phyloP scores from a whole-genome alignment of 2,113 vertebrate species.

The Petaurus breviceps region DNA sequence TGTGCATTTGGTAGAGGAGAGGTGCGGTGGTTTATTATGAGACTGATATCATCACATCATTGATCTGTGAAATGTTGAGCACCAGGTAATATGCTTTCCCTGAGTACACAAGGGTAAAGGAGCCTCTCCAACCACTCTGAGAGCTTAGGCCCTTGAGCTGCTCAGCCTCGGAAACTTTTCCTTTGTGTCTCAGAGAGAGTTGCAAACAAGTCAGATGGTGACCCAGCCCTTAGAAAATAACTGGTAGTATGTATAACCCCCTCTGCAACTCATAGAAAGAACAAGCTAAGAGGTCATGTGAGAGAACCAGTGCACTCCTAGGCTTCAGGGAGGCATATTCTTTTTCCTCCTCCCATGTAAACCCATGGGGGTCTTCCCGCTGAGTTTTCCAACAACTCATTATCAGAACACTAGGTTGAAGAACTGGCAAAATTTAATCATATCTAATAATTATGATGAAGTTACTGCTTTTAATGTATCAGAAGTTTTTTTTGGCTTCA shows the following conservation, averaged over 20 bases:
- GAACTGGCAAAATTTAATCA: slow-evolving; percentile 32
- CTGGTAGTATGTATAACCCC: background rate
- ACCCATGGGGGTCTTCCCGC: background rate
- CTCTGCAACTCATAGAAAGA: background rate
- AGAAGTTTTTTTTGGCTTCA: background rate
- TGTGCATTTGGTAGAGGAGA: slow-evolving; percentile 41
- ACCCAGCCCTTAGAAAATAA: slow-evolving; percentile 31
- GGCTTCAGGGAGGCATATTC: background rate
- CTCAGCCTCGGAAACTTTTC: slow-evolving; percentile 36
- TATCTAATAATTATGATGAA: slow-evolving; percentile 10
- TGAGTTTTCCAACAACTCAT: background rate
- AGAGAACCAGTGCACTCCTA: background rate
- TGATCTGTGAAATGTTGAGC: slow-evolving; percentile 27
- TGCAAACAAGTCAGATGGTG: slow-evolving; percentile 16
- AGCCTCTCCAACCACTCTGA: background rate
- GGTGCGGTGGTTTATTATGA: background rate
- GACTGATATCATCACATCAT: slow-evolving; percentile 27
- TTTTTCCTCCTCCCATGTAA: background rate
- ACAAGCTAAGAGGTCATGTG: background rate
- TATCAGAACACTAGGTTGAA: slow-evolving; percentile 10
- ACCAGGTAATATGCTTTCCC: background rate
- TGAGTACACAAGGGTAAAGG: background rate
- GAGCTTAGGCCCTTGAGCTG: slow-evolving; percentile 8
- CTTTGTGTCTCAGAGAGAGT: slow-evolving; percentile 21
- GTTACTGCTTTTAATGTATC: slow-evolving; percentile 32